phyloP scores from a whole-genome alignment of 2,113 vertebrate species.

The Nerophis ophidion region DNA sequence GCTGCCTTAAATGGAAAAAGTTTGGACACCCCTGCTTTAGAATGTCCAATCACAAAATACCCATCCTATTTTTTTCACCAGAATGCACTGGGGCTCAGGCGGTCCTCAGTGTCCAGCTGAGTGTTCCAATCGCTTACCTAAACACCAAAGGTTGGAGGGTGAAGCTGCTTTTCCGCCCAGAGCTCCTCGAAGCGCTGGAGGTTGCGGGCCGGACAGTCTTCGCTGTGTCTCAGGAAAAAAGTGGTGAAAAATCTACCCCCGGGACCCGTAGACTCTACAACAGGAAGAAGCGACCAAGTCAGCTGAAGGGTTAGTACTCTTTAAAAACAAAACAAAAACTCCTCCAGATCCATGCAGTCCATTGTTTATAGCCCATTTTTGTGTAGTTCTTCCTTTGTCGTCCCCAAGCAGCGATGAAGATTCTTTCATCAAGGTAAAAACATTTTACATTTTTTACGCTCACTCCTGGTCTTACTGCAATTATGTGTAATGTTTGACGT shows the following conservation, averaged over 20 bases:
- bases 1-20: no score
- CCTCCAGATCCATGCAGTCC: background rate
- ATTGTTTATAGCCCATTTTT: background rate
- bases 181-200: conserved; percentile 59
- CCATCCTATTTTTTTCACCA: conserved; percentile 18
- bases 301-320: conserved; percentile 41
- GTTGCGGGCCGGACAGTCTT: conserved; percentile 60
- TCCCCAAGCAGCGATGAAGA: conserved; percentile 63
- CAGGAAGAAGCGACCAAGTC: conserved; percentile 30
- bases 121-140: conserved; percentile 55
- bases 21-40: no score
- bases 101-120: conserved; percentile 66
- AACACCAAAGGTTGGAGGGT: conserved; percentile 65
- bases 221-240: background rate
- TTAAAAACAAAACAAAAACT: background rate
- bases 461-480: background rate
- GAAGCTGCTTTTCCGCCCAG: conserved; percentile 71
- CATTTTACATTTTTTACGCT: background rate
- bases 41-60: no score
- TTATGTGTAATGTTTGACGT: background rate
- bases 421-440: conserved; percentile 32
- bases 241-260: background rate
- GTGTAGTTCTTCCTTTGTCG: conserved; percentile 66
- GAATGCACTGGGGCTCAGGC: conserved; percentile 47
- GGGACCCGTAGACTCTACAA: background rate